phyloP scores from a whole-genome alignment of 2,113 vertebrate species.

The Passer montanus region DNA sequence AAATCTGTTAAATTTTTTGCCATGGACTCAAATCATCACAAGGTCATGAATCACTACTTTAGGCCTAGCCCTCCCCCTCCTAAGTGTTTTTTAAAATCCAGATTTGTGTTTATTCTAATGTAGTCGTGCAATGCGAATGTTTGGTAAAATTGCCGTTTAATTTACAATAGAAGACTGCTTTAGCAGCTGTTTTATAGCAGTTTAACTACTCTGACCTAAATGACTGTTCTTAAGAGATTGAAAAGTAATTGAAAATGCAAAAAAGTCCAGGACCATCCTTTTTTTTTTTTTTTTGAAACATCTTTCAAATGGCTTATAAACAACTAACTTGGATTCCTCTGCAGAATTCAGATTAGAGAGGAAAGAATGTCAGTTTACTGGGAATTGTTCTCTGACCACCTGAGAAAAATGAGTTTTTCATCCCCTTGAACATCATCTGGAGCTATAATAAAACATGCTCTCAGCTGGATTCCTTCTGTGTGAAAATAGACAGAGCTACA shows the following conservation, averaged over 20 bases:
- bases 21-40: not conserved
- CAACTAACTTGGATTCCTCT: not conserved
- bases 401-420: slow-evolving; percentile 31
- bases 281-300: not conserved
- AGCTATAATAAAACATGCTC: slow-evolving; percentile 30
- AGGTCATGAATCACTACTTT: not conserved
- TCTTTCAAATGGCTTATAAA: slow-evolving; percentile 6
- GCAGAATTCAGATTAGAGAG: not conserved
- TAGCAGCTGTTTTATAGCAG: slow-evolving; percentile 39
- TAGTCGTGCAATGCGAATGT: not conserved
- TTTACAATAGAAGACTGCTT: not conserved
- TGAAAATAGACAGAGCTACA: not conserved
- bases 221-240: slow-evolving; percentile 1
- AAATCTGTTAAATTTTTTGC: not conserved
- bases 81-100: not conserved
- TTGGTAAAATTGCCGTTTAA: slow-evolving; percentile 5
- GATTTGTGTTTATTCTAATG: not conserved
- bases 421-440: slow-evolving; percentile 23
- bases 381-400: slow-evolving; percentile 11
- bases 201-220: slow-evolving; percentile 34
- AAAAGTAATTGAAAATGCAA: slow-evolving; percentile 27
- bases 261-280: not conserved
- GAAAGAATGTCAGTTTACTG: not conserved
- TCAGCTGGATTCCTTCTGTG: slow-evolving; percentile 46
- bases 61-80: not conserved